These are phyloP conservation scores for Balaeniceps rex DNA, from an alignment of 2,113 vertebrate species.

Conservation along the genomic window DNA sequence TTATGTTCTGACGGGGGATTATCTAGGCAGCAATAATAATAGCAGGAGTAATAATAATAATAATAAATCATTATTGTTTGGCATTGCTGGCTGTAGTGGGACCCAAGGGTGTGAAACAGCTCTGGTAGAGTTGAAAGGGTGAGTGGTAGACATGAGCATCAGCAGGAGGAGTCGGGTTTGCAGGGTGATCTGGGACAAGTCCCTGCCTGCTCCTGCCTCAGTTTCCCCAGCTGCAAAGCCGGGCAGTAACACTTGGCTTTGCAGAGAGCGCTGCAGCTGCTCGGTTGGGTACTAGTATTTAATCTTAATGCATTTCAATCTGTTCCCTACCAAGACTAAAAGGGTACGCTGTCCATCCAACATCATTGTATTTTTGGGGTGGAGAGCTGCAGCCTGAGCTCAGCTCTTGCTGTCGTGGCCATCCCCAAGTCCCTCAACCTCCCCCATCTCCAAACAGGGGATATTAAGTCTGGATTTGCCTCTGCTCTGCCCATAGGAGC, in stretches of 20 bases:
- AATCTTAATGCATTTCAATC: background rate
- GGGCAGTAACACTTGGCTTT: background rate
- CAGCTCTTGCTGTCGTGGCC: background rate
- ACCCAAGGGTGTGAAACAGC: background rate
- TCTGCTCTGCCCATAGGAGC: background rate
- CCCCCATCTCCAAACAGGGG: background rate
- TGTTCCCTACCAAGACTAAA: background rate
- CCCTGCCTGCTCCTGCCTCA: background rate
- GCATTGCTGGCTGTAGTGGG: background rate
- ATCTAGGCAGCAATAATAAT: constrained; percentile 38
- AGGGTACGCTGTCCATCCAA: too few relatives aligned
- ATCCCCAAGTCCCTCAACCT: background rate
- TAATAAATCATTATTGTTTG: constrained; percentile 26
- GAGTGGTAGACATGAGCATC: background rate
- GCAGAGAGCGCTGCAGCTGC: background rate
- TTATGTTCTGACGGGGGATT: constrained; percentile 39
- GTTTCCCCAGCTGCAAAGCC: background rate
- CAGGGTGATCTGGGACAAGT: background rate
- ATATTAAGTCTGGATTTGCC: background rate
- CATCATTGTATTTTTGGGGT: background rate
- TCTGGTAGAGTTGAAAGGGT: background rate
- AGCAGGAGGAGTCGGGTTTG: background rate
- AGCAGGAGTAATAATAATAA: constrained; percentile 28
- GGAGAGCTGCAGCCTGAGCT: background rate
- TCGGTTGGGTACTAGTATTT: background rate